Evolutionary conservation across 2,113 vertebrate genomes (phyloP).

Genomic region (Macquaria ambigua): DNA sequence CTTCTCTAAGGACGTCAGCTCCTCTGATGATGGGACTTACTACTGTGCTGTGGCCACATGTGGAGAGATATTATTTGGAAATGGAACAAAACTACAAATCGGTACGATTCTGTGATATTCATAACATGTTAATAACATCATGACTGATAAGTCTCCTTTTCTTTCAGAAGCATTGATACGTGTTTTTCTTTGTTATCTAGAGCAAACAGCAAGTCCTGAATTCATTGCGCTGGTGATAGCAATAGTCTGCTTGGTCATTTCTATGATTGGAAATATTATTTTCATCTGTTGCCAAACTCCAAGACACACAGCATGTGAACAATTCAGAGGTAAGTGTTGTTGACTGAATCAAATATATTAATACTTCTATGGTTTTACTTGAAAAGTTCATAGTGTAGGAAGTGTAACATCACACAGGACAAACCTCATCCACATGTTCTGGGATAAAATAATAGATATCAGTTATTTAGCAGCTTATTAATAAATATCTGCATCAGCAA

Average conservation of each 20-base stretch:
- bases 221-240: background rate
- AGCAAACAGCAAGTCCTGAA: background rate
- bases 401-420: background rate
- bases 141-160: background rate
- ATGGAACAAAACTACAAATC: background rate
- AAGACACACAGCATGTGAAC: background rate
- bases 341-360: too few species aligned
- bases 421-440: background rate
- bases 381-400: background rate
- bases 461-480: background rate
- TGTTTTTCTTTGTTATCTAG: background rate
- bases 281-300: background rate
- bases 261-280: background rate
- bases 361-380: background rate
- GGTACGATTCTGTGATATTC: background rate
- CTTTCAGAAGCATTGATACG: background rate
- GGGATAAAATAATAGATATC: background rate
- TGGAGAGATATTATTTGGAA: constrained; percentile 57
- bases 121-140: background rate
- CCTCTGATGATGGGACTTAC: constrained; percentile 52
- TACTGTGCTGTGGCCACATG: constrained; percentile 64
- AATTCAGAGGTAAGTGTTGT: background rate
- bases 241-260: background rate
- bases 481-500: background rate
- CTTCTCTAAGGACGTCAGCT: background rate